Evolutionary conservation across 2,797 vertebrate species (phyloP), one percentile per base, ranked within the genome.

Genomic region (Leuciscus waleckii): DNA sequence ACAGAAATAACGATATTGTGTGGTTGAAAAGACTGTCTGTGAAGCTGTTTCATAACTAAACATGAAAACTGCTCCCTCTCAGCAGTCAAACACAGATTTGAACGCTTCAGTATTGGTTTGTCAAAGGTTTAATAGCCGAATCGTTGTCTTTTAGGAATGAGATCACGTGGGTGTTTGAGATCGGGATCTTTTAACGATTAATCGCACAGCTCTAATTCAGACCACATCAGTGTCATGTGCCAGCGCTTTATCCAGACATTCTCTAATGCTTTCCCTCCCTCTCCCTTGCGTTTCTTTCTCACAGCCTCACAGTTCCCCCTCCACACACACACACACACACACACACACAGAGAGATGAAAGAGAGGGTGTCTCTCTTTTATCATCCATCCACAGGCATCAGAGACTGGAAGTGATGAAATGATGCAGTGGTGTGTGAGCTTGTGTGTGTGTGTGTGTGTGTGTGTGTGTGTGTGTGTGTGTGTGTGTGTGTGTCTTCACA

Each of bases 331-430:
- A 2, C 39, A 9, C 39, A 43, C 74, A 88, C 43, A 46, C 43
- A 46, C 43, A 46, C 43, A 5, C 43, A 46, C 43, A 16, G 4
- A 46, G 4, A 88, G 79, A 90, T 86, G 86, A 90, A 90, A 90
- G 86, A 86, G 86, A 70, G 58, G 81, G 78, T 63, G 80, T 89
- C 81, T 87, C 78, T 81, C 85, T 89, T 87, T 88, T 89, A 87
- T 88, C 88, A 89, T 89, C 88, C 81, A 89, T 89, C 88, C 80
- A 86, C 71, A 81, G 87, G 84, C 88, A 89, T 89, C 89, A 89
- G 86, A 88, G 85, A 87, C 75, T 51, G 68, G 73, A 79, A 85
- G 76, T 87, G 86, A 88, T 89, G 86, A 86, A 88, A 83, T 74
- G 85, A 86, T 80, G 74, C 71, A 84, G 79, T 26, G 73, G 35